Base-by-base conservation (phyloP, 2,797 vertebrate species). In the Chelmon rostratus region DNA sequence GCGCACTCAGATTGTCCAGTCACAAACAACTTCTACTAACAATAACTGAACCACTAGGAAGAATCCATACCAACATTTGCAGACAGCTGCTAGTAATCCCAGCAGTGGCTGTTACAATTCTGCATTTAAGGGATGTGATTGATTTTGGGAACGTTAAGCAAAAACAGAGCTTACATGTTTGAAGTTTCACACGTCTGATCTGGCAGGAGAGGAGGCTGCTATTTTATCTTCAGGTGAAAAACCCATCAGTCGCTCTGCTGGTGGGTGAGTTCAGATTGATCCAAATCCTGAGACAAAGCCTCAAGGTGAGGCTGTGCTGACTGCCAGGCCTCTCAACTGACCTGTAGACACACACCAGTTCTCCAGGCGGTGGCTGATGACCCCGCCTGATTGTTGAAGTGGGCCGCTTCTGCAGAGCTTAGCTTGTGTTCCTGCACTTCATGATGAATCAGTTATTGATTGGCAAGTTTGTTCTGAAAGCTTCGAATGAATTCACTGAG, bases 331-430 rank as follows among this genome's bases (percentile, higher is more conserved):
- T 46, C 31, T 35, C 37, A 63, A 50, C 19, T 33, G 8, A 73
- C 61, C 33, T 10, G 33, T 13, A 18, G 44, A 42, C 21, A 56
- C 31, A 46, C 23, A 53, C n/a, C 25, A 38, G 25, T 40, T 56
- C 8, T 42, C 33, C 12, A 50, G 62, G 18, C 37, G 8, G 19
- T 15, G 68, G 18, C 40, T 21, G 35, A 71, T 65, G 46, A 73
- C 21, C 21, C 52, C 21, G 37, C 16, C 3, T 70, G 44, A 75
- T 79, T 38, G 61, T 66, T 70, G 18, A 61, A 49, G 71, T 69
- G 25, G 33, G 49, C 37, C 37, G 47, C 25, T 46, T 70, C 49
- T 71, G 37, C 61, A 33, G 40, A 47, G 42, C 68, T 79, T 21
- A 52, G 53, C 23, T 66, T 70, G 25, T 79, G 78, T 54, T 21